Evolutionary conservation across 2,888 invertebrate genomes (phyloP), one percentile per base, ranked within the genome.

Genomic region (Melanophora roralis): DNA sequence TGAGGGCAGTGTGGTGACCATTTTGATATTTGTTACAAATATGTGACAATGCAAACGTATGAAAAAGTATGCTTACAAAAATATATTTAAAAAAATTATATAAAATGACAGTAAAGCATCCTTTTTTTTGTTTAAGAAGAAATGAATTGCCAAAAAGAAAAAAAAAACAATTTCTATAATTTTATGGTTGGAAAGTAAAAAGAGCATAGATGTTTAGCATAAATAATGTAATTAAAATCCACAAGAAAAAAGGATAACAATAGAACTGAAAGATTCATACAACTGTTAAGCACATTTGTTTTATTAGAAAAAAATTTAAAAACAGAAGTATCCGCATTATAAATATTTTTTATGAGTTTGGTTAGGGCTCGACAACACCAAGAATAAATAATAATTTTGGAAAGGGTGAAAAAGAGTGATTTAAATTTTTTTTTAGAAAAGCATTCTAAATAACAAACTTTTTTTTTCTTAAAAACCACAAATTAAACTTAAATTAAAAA

Each of bases 41-140:
- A 65, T 75, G 65, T 71, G 65, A 79, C 64, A 69, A 76, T 43
- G 43, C 49, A 71, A 72, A 67, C 36, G 59, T 45, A 51, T 32
- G 1, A 36, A 27, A 14, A 59, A 49, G 53, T 14, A 72, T 27
- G 6, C 6, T 27, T 27, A 27, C 6, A 38, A 73, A 64, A 78
- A 74, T 40, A 65, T 73, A 67, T 45, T 6, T 51, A 57, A 51
- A 74, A 65, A 60, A 79, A 71, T 79, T 75, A 65, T 75, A 57
- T 71, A 71, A 79, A 79, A 74, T 79, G 74, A 79, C 79, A 71
- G 74, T 74, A 69, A 74, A 74, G 79, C 79, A 67, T 74, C 71
- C 74, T 75, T 71, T 53, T 72, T 79, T 68, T 51, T 62, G 19
- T 64, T 64, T n/a, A n/a, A n/a, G 45, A 34, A 21, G 62, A 49